Conservation (phyloP, 2,797 vertebrate genomes). For the Melanogrammus aeglefinus region DNA sequence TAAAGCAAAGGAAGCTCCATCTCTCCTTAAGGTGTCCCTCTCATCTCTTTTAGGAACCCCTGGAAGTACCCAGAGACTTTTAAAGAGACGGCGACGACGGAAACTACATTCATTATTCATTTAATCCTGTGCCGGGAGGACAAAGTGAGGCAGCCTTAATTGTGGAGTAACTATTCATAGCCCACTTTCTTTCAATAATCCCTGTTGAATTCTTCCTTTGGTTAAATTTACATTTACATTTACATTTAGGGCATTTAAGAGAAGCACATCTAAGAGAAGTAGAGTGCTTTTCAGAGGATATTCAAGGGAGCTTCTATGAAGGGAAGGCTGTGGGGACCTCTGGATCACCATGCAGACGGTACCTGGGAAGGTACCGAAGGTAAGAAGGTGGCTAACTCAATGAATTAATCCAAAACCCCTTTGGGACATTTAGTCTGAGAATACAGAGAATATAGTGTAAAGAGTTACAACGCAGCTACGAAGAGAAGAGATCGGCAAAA, state of each 20-base stretch:
- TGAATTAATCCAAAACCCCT: background rate
- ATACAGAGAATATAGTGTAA: background rate
- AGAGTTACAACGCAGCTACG: background rate
- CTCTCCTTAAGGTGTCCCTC: conserved; percentile 21
- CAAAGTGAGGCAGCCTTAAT: conserved; percentile 33
- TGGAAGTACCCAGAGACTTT: conserved; percentile 48
- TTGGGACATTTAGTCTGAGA: background rate
- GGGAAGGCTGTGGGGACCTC: background rate
- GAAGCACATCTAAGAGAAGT: too few species aligned
- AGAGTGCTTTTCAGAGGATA: background rate
- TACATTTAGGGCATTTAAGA: too few species aligned
- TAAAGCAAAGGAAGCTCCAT: too few species aligned
- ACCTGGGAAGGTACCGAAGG: too few species aligned
- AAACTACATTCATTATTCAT: conserved; percentile 57
- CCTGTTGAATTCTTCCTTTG: background rate
- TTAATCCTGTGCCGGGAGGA: conserved; percentile 36
- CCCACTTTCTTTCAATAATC: background rate
- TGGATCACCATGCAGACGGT: background rate
- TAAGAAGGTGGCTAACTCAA: background rate
- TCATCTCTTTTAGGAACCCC: conserved; percentile 25
- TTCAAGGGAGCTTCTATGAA: background rate
- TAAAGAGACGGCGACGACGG: conserved; percentile 50
- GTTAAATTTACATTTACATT: background rate
- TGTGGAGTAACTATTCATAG: conserved; percentile 54
- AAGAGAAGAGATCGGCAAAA: background rate